Conservation (phyloP, 2,888 invertebrate genomes). For the Epinotia bilunana region DNA sequence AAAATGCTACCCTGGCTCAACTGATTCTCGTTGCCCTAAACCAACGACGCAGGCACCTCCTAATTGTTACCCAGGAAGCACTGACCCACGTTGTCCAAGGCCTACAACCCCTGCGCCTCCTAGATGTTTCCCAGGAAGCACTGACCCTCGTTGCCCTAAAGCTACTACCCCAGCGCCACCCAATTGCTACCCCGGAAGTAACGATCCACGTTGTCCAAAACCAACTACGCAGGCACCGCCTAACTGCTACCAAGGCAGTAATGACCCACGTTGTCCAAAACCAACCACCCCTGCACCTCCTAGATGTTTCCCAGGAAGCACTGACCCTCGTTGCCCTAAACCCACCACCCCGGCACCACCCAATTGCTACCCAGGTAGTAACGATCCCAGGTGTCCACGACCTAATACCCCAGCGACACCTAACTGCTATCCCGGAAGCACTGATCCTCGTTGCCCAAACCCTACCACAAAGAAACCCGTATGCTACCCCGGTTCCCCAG, state of each 20-base stretch:
- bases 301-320: constrained; percentile 27
- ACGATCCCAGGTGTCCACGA: constrained; percentile 53
- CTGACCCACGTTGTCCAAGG: too few relatives aligned
- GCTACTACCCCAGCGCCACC: constrained; percentile 51
- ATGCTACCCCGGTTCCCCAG: too few relatives aligned
- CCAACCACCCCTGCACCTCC: background rate
- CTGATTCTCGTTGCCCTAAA: constrained; percentile 54
- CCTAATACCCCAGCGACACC: constrained; percentile 53
- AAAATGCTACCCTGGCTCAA: constrained; percentile 48
- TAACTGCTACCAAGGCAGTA: constrained; percentile 59
- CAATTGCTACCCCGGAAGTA: constrained; percentile 42
- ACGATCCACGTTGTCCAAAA: constrained; percentile 47
- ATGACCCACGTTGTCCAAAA: constrained; percentile 52
- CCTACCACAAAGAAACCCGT: too few relatives aligned
- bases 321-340: constrained; percentile 46
- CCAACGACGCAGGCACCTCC: constrained; percentile 45
- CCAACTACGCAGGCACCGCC: constrained; percentile 48
- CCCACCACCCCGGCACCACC: constrained; percentile 45
- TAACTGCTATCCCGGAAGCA: background rate
- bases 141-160: constrained; percentile 58
- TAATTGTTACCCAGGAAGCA: too few relatives aligned
- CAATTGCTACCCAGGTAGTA: constrained; percentile 59
- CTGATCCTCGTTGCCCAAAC: background rate
- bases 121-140: constrained; percentile 50
- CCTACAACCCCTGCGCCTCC: constrained; percentile 50